Percentiles rank a stretch among this genome's conserved stretches.
Conservation (phyloP, 2,797 vertebrate genomes). For the Holocentrus rufus region DNA sequence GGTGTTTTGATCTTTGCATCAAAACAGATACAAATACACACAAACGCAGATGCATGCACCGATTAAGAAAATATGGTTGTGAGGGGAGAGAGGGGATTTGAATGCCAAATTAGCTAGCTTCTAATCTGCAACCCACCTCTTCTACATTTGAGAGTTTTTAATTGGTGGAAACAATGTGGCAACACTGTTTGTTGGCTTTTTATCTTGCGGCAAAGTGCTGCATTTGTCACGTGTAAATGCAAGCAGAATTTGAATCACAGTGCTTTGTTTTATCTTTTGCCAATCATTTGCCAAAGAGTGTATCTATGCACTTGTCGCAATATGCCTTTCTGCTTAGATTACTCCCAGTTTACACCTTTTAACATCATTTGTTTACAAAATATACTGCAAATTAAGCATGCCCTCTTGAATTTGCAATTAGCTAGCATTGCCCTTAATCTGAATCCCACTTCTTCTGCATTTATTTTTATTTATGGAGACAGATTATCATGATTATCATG, state of each 20-base stretch:
- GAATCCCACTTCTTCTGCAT: no score
- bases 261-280: background rate
- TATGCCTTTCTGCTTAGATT: no score
- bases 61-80: no score
- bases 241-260: background rate
- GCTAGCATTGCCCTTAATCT: no score
- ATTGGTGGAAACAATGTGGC: background rate
- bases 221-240: background rate
- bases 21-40: conserved; percentile 2
- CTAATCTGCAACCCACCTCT: background rate
- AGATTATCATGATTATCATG: no score
- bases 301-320: no score
- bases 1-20: no score
- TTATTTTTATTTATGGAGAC: no score
- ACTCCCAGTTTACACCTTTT: no score
- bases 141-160: background rate
- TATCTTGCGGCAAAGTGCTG: background rate
- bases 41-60: background rate
- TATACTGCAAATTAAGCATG: no score
- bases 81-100: background rate
- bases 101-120: background rate
- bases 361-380: no score
- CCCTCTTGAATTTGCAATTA: no score
- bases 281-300: background rate
- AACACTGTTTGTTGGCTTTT: background rate